Evolutionary conservation across 2,888 invertebrate species (phyloP).

Genomic region (Lasioglossum pauxillum): DNA sequence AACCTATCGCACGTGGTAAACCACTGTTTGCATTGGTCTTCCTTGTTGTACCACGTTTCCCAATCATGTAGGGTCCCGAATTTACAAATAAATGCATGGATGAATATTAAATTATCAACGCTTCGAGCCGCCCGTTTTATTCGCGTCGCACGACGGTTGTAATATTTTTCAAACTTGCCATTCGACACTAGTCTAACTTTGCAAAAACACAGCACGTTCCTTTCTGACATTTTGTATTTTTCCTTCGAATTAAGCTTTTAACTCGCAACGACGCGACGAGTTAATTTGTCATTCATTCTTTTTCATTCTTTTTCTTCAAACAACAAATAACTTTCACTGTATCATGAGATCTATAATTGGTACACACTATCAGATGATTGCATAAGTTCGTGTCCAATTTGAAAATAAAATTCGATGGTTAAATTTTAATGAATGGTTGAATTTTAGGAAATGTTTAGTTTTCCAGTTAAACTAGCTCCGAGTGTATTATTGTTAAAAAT

Average conservation of each 20-base stretch:
- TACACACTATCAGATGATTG: too few relatives aligned
- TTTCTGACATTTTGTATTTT: not conserved
- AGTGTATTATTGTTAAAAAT: not conserved
- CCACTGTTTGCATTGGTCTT: constrained; percentile 66
- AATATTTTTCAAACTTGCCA: not conserved
- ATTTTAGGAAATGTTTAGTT: too few relatives aligned
- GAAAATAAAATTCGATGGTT: too few relatives aligned
- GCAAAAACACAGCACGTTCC: not conserved
- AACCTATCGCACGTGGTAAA: constrained; percentile 68
- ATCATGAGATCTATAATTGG: too few relatives aligned
- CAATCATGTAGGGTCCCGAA: constrained; percentile 18
- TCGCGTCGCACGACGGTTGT: not conserved
- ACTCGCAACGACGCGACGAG: too few relatives aligned
- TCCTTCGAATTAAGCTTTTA: not conserved
- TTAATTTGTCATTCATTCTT: too few relatives aligned
- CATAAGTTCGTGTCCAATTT: too few relatives aligned
- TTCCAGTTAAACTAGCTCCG: too few relatives aligned
- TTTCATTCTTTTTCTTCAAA: too few relatives aligned
- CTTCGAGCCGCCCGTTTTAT: not conserved
- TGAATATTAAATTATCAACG: constrained; percentile 26
- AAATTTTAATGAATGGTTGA: too few relatives aligned
- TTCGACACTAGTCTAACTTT: not conserved
- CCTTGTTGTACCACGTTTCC: constrained; percentile 32
- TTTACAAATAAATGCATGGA: constrained; percentile 32
- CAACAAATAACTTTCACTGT: too few relatives aligned